Evolutionary conservation across 2,888 invertebrate genomes (phyloP).

Genomic region (Rhorus exstirpatorius): DNA sequence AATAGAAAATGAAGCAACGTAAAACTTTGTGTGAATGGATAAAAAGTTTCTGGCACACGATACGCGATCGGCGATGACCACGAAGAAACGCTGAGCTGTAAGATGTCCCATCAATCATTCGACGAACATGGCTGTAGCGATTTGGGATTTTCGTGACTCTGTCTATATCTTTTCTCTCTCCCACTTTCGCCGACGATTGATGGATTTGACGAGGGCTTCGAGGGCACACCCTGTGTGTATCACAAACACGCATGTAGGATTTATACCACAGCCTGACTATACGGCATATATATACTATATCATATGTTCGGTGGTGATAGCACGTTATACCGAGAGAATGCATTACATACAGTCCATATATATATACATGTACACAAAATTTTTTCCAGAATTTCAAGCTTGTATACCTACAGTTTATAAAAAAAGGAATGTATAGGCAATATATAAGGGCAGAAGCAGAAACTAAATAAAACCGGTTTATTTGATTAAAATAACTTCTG

Average conservation of each 20-base stretch:
- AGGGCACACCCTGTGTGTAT: slow-evolving; percentile 23
- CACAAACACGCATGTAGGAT: slow-evolving; percentile 15
- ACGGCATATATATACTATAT: background rate
- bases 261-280: background rate
- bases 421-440: no score
- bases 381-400: background rate
- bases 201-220: slow-evolving; percentile 43
- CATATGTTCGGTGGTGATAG: background rate
- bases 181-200: slow-evolving; percentile 40
- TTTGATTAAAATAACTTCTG: no score
- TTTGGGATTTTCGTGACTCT: slow-evolving; percentile 37
- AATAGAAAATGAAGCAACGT: slow-evolving; percentile 9
- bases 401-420: no score
- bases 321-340: background rate
- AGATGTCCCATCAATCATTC: slow-evolving; percentile 53
- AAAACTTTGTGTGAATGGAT: background rate
- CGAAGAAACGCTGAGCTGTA: slow-evolving; percentile 24
- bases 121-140: slow-evolving; percentile 27
- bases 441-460: no score
- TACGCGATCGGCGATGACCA: slow-evolving; percentile 35
- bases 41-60: slow-evolving; percentile 30
- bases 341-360: background rate
- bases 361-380: background rate
- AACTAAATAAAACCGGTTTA: no score
- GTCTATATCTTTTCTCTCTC: background rate